A percentile compares a stretch with the other conserved stretches of the same genome.
Conservation (phyloP, 2,113 vertebrate species). For the Epinephelus fuscoguttatus region DNA sequence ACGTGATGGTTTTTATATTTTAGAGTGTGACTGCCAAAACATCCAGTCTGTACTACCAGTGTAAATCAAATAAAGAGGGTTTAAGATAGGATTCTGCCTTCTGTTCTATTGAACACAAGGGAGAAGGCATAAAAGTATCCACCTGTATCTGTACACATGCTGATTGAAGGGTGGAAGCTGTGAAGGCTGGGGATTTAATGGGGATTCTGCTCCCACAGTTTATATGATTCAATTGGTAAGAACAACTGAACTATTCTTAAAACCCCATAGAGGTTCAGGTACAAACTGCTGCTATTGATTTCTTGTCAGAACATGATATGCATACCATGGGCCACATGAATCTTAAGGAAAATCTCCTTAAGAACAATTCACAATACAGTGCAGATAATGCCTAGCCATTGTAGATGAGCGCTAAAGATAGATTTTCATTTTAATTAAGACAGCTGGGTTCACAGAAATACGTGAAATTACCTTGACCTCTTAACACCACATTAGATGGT, state of each 20-base stretch:
- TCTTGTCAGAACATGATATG: conserved; percentile 10
- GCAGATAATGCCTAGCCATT: no score
- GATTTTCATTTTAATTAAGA: no score
- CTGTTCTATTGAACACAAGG: conserved; percentile 12
- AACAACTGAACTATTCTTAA: conserved; percentile 2
- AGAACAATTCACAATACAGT: no score
- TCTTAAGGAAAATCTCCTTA: not conserved
- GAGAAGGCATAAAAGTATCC: conserved; percentile 20
- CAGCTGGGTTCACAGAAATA: no score
- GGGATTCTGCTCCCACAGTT: conserved; percentile 15
- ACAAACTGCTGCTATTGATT: conserved; percentile 21
- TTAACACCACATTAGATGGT: no score
- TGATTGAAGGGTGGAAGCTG: conserved; percentile 2
- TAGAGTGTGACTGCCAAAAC: not conserved
- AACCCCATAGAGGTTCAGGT: not conserved
- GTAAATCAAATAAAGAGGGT: conserved; percentile 18
- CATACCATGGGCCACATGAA: not conserved
- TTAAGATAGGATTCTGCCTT: conserved; percentile 23
- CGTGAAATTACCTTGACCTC: no score
- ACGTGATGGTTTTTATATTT: not conserved
- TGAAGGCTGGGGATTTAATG: conserved; percentile 8
- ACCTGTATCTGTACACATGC: conserved; percentile 24
- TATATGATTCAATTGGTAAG: conserved; percentile 2
- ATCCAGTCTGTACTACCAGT: conserved; percentile 8
- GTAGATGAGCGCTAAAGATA: no score